Percentiles rank a stretch among this genome's conserved stretches.
These are phyloP conservation scores for Allobates femoralis DNA, from an alignment of 2,797 vertebrate species.

Conservation along the genomic window DNA sequence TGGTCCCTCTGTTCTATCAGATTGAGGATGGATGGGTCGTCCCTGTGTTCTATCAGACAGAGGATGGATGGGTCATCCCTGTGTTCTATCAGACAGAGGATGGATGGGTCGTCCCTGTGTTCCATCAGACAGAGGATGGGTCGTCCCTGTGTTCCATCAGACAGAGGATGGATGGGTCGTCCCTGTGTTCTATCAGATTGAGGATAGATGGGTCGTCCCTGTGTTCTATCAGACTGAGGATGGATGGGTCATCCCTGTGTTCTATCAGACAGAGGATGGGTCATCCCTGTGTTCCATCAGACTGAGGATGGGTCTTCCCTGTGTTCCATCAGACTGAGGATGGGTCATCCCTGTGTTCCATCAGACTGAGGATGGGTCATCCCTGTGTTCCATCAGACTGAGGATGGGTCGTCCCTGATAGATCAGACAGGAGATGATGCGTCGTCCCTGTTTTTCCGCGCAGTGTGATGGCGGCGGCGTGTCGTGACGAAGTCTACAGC, in stretches of 20 bases:
- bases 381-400: too few species aligned
- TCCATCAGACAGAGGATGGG: not conserved
- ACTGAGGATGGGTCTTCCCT: not conserved
- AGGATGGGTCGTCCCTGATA: not conserved
- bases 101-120: not conserved
- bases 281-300: not conserved
- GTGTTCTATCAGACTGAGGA: not conserved
- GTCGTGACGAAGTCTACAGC: not conserved
- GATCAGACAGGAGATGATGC: not conserved
- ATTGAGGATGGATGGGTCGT: not conserved
- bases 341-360: not conserved
- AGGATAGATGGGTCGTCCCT: not conserved
- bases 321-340: too few species aligned
- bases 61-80: not conserved
- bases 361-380: not conserved
- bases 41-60: not conserved
- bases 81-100: not conserved
- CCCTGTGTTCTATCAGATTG: not conserved
- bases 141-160: not conserved
- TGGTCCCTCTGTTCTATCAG: not conserved
- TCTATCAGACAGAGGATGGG: not conserved
- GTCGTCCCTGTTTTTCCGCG: not conserved
- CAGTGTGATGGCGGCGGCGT: not conserved
- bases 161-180: not conserved
- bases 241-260: not conserved